These are phyloP conservation scores for Phaenicophaeus curvirostris DNA, from an alignment of 2,797 vertebrate species.

Conservation along the genomic window DNA sequence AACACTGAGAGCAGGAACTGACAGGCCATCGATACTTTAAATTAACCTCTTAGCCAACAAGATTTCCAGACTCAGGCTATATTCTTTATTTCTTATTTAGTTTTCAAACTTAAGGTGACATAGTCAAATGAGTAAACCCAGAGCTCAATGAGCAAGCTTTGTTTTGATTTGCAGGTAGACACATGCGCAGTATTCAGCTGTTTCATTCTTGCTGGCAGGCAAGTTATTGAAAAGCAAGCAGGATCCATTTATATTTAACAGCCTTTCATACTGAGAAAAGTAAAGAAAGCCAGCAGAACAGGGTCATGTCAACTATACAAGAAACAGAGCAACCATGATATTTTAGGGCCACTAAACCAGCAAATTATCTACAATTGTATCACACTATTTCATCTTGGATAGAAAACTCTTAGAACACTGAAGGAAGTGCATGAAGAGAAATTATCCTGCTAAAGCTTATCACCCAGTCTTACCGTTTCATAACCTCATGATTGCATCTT, in stretches of 20 bases:
- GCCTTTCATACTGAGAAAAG: neutral
- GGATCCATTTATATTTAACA: neutral
- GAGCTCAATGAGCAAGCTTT: neutral
- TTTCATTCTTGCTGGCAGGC: neutral
- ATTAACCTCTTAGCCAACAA: neutral
- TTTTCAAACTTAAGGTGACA: neutral
- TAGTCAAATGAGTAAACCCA: neutral
- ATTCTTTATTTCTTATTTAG: neutral
- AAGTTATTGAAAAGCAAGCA: neutral
- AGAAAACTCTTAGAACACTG: neutral
- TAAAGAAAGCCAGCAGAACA: neutral
- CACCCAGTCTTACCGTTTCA: neutral
- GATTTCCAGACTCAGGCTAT: neutral
- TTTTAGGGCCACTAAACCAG: neutral
- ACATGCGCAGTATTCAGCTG: neutral
- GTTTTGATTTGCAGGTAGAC: constrained; percentile 11
- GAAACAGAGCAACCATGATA: neutral
- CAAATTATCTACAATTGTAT: neutral
- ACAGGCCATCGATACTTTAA: neutral
- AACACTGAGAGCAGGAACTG: neutral
- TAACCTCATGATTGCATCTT: neutral
- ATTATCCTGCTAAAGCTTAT: neutral
- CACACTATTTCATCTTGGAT: neutral
- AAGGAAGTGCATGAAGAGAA: neutral
- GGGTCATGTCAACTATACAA: neutral